Base-by-base conservation (phyloP, 2,113 vertebrate genomes). In the Cyphotilapia sp. region DNA sequence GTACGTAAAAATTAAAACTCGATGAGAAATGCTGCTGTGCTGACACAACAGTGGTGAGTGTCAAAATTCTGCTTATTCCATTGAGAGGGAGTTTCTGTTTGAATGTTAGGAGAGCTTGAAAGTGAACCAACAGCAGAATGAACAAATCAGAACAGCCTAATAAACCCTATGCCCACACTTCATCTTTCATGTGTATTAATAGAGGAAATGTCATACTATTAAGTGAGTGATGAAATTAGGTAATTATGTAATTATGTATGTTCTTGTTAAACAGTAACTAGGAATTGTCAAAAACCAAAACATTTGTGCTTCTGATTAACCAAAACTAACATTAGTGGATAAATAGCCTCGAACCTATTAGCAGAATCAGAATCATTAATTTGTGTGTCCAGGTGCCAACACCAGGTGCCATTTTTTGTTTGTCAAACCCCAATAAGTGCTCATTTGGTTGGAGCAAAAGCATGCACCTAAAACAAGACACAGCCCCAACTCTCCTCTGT, bases 1-100 rank as follows among this genome's bases (percentile, higher is more conserved):
- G 90, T 93, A 78, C 86, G 71, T 93, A 92, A 89, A 93, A 92
- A 95, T 90, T 90, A 88, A 88, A 93, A 90, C 82, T 84, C 83
- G 80, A 88, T 90, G 63, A 86, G 76, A 89, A 91, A 90, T 82
- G 90, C 42, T 89, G 87, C 78, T 82, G 40, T 81, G 84, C 78
- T 82, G 88, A 80, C 84, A 88, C 78, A 51, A 85, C 54, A 83
- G 42, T 45, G 51, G 66, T 59, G 57, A 31, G 51, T 80, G 89
- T 86, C 76, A 11, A 88, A 91, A 87, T 56, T 51, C 49, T 78
- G 71, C 82, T 85, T 49, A 22, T 54, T 82, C 8, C 59, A 74
- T 10, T 4, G 8, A 76, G 6, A 63, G 16, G 63, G 27, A 16
- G 16, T 80, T 56, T 38, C 38, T 66, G 33, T 33, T 51, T 22